Evolutionary conservation across 2,113 vertebrate species (phyloP), one percentile per base, ranked within the genome.

Genomic region (Geothlypis trichas): DNA sequence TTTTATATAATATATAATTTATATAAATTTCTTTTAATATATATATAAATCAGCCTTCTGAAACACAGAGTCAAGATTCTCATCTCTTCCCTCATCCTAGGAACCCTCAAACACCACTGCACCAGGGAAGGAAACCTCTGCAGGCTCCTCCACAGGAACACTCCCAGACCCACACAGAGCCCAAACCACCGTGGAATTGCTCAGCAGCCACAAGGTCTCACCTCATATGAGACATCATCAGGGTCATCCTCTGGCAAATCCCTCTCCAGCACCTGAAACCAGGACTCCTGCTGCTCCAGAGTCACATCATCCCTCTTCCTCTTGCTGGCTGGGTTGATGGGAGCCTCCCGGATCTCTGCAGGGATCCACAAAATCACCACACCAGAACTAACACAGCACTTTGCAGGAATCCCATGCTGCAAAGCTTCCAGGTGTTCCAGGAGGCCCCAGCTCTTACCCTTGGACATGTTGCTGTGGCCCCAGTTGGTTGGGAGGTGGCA

Each of bases 241-340:
- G 90, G 33, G 41, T 91, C 97, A 6, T 98, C 98, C 2, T 98
- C 98, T 2, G 68, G 68, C 7, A 98, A 82, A 11, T 98, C 98
- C 71, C 96, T 94, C 59, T 72, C 95, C 49, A 99, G 95, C 0
- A 93, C 54, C 51, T 97, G 96, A 8, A 98, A 66, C 98, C 98
- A 99, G 30, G 97, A 97, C 11, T 91, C 97, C 28, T 97, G 96
- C n/a, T 98, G 97, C 24, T 97, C 95, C 9, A 98, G 95, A 30
- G 97, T 97, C 47, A 98, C 18, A 1, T 98, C 99, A n/a, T 98
- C 98, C 67, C 98, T 44, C 72, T 99, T 98, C 69, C 98, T 97
- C 91, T 99, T 99, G 92, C 89, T 97, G 41, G 44, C 91, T 2
- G 98, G 98, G 85, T 97, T 97, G 7, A 97, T 91, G 15, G 94